Evolutionary conservation across 2,113 vertebrate genomes (phyloP), one percentile per base, ranked within the genome.

Genomic region (Orientallactaga bullata): DNA sequence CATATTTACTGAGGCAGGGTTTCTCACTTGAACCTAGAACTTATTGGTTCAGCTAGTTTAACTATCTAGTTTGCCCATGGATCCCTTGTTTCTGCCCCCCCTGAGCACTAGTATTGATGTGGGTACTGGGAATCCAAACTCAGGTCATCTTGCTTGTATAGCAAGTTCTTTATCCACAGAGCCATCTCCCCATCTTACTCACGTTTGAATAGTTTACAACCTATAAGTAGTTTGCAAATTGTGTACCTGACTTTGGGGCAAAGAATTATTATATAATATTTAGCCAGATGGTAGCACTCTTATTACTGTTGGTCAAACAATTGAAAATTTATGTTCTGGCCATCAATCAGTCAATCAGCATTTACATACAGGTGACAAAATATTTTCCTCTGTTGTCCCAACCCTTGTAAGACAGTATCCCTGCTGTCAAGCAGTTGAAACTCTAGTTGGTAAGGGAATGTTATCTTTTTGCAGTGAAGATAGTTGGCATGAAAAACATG

Each of bases 141-240:
- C 58, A 7, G 23, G 55, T 4, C 55, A 55, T 16, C 55, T 55
- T 55, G 55, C 55, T 55, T 55, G 55, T 55, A 55, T 15, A 16
- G 15, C 12, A 55, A 55, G 55, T 55, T 6, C 12, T 16, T 55
- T 55, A 55, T 55, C 15, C 11, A 55, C 55, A 8, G 55, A 55
- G 7, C 55, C 55, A 15, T 55, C 42, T 47, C 42, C 42, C 42
- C 12, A 55, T 55, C 55, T 6, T 15, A 37, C 7, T 28, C 74
- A 66, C 37, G 3, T 78, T n/a, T 61, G 77, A 18, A 2, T 47
- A 47, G 42, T 39, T 90, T 58, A n/a, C 1, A 39, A 10, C 16
- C 20, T 85, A 58, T 5, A 88, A 88, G 58, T 3, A 93, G 60
- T 60, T 51, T 90, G 55, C 26, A 83, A 72, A 71, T 91, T 93